A percentile compares a stretch with the other conserved stretches of the same genome.
Conservation (phyloP, 1,140 invertebrate genomes). For the Drosophila triauraria region DNA sequence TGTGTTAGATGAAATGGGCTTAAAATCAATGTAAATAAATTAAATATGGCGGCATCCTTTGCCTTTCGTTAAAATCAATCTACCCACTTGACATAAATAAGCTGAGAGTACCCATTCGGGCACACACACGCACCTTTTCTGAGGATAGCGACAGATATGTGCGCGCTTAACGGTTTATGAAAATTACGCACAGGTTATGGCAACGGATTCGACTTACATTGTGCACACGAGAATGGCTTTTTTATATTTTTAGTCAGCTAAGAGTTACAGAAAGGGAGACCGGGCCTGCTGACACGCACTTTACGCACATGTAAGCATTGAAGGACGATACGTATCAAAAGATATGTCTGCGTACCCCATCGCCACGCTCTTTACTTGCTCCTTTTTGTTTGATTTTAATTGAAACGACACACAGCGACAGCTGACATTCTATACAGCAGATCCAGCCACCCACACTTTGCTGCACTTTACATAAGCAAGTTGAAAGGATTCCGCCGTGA, state of each 20-base stretch:
- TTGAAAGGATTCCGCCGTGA: slow-evolving; percentile 59
- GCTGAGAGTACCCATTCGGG: neutral
- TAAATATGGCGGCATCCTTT: neutral
- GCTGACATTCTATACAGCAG: slow-evolving; percentile 48
- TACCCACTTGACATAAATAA: slow-evolving; percentile 38
- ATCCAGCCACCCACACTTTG: slow-evolving; percentile 1
- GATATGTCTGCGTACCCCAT: slow-evolving; percentile 34
- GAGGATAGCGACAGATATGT: slow-evolving; percentile 45
- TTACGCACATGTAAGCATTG: slow-evolving; percentile 65
- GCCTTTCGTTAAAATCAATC: slow-evolving; percentile 23
- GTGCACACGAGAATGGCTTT: slow-evolving; percentile 32
- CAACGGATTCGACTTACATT: slow-evolving; percentile 49
- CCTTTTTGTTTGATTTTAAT: slow-evolving; percentile 74
- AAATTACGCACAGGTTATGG: slow-evolving; percentile 61
- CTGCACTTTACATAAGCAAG: slow-evolving; percentile 50
- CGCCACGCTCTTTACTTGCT: neutral
- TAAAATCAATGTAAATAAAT: neutral
- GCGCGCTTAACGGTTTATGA: slow-evolving; percentile 51
- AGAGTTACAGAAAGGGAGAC: slow-evolving; percentile 5
- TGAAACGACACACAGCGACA: slow-evolving; percentile 63
- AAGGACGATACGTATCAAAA: slow-evolving; percentile 46
- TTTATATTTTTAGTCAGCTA: slow-evolving; percentile 31
- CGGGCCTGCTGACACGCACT: slow-evolving; percentile 43
- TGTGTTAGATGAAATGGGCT: too few relatives aligned
- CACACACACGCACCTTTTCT: neutral